Evolutionary conservation across 2,797 vertebrate species (phyloP), one percentile per base, ranked within the genome.

Genomic region (Avahi laniger): DNA sequence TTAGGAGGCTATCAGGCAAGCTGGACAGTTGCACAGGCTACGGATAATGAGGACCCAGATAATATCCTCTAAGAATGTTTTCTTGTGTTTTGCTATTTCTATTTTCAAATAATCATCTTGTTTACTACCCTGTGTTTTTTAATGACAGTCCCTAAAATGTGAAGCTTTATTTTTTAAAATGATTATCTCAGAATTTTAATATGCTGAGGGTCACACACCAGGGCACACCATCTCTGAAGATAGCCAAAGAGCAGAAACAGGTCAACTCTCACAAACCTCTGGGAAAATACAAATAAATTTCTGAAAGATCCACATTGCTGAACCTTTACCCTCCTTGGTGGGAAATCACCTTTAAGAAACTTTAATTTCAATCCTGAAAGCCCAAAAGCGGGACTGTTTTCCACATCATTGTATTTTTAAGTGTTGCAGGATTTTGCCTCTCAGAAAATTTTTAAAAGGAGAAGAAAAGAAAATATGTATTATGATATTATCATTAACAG

Each of bases 171-270:
- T 50, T 93, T 94, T 93, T 75, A 73, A 96, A 91, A 41, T 91
- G 54, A 86, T 89, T 86, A 84, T 72, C 73, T 80, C 38, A 73
- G 65, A 84, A 91, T 96, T 97, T 97, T 97, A 92, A 96, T 95
- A 93, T n/a, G 26, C 65, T 78, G 70, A 96, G 79, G 63, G 75
- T 93, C 43, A 83, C 22, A 86, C 3, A 88, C 26, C 43, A 79
- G 78, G 85, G 84, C 38, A 92, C 7, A 85, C 38, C 35, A 82
- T 65, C 70, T 95, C 72, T 92, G 52, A 96, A 84, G 75, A 87
- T 0, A 80, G 65, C 79, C 91, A 82, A 76, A 89, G 79, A 87
- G 41, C 17, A 67, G 46, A 43, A 78, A 80, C 70, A 82, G 73
- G 35, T 43, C 79, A 91, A 48, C 67, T 90, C 57, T 89, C 84